Conservation (phyloP, 2,113 vertebrate species). For the Siphamia tubifer region DNA sequence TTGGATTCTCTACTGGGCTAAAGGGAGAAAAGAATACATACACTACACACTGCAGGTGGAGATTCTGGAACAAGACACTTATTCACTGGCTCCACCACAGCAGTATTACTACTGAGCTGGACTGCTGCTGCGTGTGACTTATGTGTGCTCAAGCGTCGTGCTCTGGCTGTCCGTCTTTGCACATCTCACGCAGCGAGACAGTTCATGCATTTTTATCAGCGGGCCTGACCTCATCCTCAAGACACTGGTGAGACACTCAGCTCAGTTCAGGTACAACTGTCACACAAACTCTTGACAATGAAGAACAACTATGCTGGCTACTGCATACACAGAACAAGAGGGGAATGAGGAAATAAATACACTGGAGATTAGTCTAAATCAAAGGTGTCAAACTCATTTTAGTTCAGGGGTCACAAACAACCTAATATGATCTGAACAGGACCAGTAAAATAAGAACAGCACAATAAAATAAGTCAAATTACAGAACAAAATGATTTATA, state of each 20-base stretch:
- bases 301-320: background rate
- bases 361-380: too few species aligned
- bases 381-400: too few species aligned
- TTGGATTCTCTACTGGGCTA: conserved; percentile 15
- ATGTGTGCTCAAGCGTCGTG: conserved; percentile 45
- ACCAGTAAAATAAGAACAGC: too few species aligned
- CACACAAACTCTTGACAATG: conserved; percentile 37
- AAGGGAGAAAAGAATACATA: conserved; percentile 27
- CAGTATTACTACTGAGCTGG: conserved; percentile 42
- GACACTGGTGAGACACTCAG: conserved; percentile 27
- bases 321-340: background rate
- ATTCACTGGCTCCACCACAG: conserved; percentile 43
- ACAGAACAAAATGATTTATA: too few species aligned
- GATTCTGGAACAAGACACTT: conserved; percentile 49
- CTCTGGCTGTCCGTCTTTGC: conserved; percentile 53
- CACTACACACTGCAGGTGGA: conserved; percentile 6
- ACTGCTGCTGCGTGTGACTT: conserved; percentile 47
- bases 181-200: conserved; percentile 30
- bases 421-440: too few species aligned
- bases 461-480: background rate
- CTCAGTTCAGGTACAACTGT: conserved; percentile 31
- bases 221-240: conserved; percentile 53
- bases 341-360: background rate
- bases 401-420: background rate
- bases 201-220: conserved; percentile 65